Evolutionary conservation across 2,113 vertebrate species (phyloP).

Genomic region (Garra rufa): DNA sequence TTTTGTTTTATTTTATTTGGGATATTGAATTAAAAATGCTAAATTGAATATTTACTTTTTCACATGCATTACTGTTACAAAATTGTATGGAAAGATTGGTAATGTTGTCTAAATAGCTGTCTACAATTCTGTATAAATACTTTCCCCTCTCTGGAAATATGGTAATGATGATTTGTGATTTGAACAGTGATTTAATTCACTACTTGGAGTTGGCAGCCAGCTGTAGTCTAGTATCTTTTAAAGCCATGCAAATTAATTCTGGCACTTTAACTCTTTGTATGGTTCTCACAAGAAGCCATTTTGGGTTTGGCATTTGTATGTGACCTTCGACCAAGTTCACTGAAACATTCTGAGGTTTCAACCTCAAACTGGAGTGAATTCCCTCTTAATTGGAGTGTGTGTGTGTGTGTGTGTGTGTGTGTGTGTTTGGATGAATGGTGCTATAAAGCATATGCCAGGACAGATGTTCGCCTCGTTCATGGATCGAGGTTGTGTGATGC

Average conservation of each 20-base stretch:
- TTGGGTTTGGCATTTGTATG: slow-evolving; percentile 20
- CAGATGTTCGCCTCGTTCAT: slow-evolving; percentile 68
- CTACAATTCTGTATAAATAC: neutral
- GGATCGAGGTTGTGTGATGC: slow-evolving; percentile 26
- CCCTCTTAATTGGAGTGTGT: slow-evolving; percentile 3
- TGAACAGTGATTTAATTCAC: neutral
- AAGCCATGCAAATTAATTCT: neutral
- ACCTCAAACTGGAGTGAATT: slow-evolving; percentile 30
- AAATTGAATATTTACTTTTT: neutral
- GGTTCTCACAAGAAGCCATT: slow-evolving; percentile 13
- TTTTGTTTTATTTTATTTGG: neutral
- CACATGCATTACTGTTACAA: neutral
- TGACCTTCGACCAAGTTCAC: slow-evolving; percentile 24
- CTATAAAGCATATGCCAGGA: slow-evolving; percentile 60
- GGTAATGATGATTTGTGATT: neutral
- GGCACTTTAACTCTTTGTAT: neutral
- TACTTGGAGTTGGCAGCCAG: neutral
- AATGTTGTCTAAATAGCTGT: neutral
- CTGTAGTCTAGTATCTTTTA: neutral
- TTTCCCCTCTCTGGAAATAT: neutral
- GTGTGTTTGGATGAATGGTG: neutral
- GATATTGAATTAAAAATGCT: neutral
- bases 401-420: neutral
- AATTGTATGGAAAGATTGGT: neutral
- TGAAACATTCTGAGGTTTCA: slow-evolving; percentile 36